phyloP scores from a whole-genome alignment of 2,113 vertebrate genomes.

The Cromileptes altivelis region DNA sequence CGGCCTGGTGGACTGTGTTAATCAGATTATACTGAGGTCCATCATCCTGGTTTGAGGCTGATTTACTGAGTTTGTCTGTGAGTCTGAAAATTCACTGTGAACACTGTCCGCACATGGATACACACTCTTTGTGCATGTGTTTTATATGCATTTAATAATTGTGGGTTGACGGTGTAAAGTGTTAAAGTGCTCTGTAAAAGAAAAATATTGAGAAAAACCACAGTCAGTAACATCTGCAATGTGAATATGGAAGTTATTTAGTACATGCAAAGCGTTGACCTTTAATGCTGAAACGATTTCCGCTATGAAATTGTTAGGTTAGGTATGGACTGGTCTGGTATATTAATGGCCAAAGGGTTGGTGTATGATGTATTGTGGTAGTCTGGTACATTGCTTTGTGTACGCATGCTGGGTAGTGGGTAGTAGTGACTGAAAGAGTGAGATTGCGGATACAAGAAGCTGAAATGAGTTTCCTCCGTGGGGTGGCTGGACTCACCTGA shows the following conservation, averaged over 20 bases:
- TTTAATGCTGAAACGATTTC: slow-evolving; percentile 11
- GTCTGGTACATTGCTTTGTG: background rate
- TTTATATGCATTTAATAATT: slow-evolving; percentile 2
- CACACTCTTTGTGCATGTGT: slow-evolving; percentile 9
- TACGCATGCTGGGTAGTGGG: too few relatives aligned
- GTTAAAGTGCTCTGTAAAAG: slow-evolving; percentile 29
- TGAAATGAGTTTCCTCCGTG: too few relatives aligned
- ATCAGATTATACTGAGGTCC: slow-evolving; percentile 72
- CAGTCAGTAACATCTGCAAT: background rate
- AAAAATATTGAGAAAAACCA: slow-evolving; percentile 8
- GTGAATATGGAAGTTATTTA: background rate
- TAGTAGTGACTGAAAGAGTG: too few relatives aligned
- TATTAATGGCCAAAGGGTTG: background rate
- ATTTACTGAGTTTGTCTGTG: slow-evolving; percentile 46
- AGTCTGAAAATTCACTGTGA: slow-evolving; percentile 29
- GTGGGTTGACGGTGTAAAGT: background rate
- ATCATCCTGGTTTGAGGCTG: slow-evolving; percentile 46
- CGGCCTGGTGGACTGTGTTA: slow-evolving; percentile 63
- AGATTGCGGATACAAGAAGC: too few relatives aligned
- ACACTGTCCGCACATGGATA: slow-evolving; percentile 5
- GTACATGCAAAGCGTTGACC: background rate
- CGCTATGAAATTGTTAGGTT: slow-evolving; percentile 5
- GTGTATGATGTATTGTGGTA: too few relatives aligned
- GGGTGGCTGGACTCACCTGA: too few relatives aligned
- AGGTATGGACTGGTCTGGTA: background rate